A percentile compares a stretch with the other conserved stretches of the same genome.
Conservation (phyloP, 2,888 invertebrate genomes). For the Sinodicranocentrus sp. region DNA sequence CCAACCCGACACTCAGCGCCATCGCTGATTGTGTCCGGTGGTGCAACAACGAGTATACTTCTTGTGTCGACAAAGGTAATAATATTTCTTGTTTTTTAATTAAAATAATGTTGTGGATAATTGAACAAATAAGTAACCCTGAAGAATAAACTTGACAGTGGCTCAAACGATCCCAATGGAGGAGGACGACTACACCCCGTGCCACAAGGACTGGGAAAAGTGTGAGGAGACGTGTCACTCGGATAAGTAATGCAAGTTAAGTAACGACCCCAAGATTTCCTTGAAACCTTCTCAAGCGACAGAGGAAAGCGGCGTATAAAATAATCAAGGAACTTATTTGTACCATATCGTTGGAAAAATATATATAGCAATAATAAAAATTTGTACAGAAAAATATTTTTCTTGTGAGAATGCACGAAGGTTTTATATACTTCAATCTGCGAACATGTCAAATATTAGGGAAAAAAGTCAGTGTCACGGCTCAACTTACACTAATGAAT, state of each 20-base stretch:
- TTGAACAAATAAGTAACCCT: not conserved
- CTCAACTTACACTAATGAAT: not conserved
- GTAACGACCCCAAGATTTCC: too few species aligned
- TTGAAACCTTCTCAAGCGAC: too few species aligned
- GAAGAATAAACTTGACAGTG: slow-evolving; percentile 48
- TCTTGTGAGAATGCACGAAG: too few species aligned
- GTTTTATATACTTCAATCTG: too few species aligned
- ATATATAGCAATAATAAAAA: too few species aligned
- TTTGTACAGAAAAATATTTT: too few species aligned
- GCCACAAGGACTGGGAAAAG: slow-evolving; percentile 56
- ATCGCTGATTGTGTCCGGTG: slow-evolving; percentile 41
- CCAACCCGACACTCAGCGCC: not conserved
- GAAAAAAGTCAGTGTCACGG: slow-evolving; percentile 60
- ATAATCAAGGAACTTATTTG: too few species aligned
- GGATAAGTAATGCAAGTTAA: too few species aligned
- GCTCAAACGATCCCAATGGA: slow-evolving; percentile 41
- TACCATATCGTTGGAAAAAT: too few species aligned
- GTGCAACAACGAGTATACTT: slow-evolving; percentile 33
- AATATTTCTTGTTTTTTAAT: not conserved
- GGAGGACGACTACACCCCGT: slow-evolving; percentile 29
- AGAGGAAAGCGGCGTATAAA: too few species aligned
- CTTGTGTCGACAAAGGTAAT: slow-evolving; percentile 34
- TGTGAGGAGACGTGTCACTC: slow-evolving; percentile 56
- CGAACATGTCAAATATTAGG: slow-evolving; percentile 9
- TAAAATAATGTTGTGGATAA: not conserved